These are phyloP conservation scores for Diaprepes abbreviatus DNA, from an alignment of 2,888 invertebrate genomes.

Conservation along the genomic window DNA sequence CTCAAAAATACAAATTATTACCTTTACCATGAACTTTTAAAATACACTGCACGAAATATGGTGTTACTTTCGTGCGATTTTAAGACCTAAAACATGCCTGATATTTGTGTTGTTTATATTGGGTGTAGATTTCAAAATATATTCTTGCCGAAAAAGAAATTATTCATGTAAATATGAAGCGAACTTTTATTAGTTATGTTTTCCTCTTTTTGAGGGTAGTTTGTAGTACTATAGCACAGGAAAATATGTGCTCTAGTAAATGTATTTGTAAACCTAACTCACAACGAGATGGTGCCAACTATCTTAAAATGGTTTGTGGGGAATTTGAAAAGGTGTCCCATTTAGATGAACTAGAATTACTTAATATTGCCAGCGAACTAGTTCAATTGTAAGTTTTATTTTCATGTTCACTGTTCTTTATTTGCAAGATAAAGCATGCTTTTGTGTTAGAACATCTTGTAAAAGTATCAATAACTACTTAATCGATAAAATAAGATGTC, in stretches of 20 bases:
- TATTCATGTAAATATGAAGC: constrained; percentile 24
- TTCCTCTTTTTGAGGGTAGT: constrained; percentile 18
- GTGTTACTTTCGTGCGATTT: constrained; percentile 19
- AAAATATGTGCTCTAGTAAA: constrained; percentile 60
- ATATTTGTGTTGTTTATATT: constrained; percentile 17
- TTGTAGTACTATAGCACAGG: constrained; percentile 9
- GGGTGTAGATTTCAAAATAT: constrained; percentile 28
- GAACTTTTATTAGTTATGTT: not conserved
- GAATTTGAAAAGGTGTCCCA: constrained; percentile 73
- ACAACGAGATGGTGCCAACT: constrained; percentile 69
- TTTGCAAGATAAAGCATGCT: too few relatives aligned
- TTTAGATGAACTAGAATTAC: constrained; percentile 75
- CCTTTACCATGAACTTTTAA: not conserved
- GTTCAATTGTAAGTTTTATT: constrained; percentile 76
- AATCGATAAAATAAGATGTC: too few relatives aligned
- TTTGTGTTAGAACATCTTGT: too few relatives aligned
- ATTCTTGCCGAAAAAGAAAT: constrained; percentile 27
- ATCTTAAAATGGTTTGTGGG: constrained; percentile 75
- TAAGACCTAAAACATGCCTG: constrained; percentile 15
- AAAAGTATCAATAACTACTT: too few relatives aligned
- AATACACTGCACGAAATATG: not conserved
- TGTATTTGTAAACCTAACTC: constrained; percentile 72
- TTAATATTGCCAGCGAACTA: constrained; percentile 73
- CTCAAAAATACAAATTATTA: not conserved
- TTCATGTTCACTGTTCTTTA: too few relatives aligned